Evolutionary conservation across 1,140 invertebrate species (phyloP).

Genomic region (Leptoteleia sp.): DNA sequence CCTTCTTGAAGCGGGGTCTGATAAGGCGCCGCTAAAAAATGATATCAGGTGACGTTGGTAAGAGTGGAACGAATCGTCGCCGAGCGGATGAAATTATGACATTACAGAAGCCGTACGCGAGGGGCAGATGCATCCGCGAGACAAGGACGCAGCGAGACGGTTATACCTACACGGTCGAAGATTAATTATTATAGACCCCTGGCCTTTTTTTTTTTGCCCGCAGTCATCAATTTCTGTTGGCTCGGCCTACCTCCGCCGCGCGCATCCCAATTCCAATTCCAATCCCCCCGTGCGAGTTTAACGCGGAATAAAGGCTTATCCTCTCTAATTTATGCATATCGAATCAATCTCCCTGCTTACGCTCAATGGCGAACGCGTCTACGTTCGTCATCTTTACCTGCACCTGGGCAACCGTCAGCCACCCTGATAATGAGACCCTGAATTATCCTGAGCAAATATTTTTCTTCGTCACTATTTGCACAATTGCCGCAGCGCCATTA

Average conservation of each 20-base stretch:
- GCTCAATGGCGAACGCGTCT: constrained; percentile 39
- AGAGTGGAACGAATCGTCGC: constrained; percentile 47
- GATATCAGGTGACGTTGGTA: constrained; percentile 53
- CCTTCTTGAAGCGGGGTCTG: constrained; percentile 26
- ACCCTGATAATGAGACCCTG: constrained; percentile 69
- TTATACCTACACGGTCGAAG: constrained; percentile 73
- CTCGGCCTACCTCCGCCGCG: constrained; percentile 59
- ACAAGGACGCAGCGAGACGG: constrained; percentile 55
- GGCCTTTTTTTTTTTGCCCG: constrained; percentile 78
- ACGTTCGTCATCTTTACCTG: constrained; percentile 46
- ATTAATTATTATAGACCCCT: constrained; percentile 81
- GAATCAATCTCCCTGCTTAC: constrained; percentile 77
- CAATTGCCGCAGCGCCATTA: constrained; percentile 51
- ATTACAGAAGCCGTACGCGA: constrained; percentile 47
- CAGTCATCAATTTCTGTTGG: constrained; percentile 79
- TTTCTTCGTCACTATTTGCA: constrained; percentile 68
- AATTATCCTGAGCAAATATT: constrained; percentile 74
- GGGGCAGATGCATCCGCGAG: constrained; percentile 52
- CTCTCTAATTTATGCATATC: constrained; percentile 81
- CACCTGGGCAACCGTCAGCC: constrained; percentile 64
- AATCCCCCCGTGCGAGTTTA: constrained; percentile 65
- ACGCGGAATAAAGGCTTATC: constrained; percentile 77
- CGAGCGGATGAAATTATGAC: constrained; percentile 55
- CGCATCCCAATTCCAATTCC: constrained; percentile 75
- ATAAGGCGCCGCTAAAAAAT: constrained; percentile 53